These are phyloP conservation scores for Datnioides undecimradiatus DNA, from an alignment of 2,113 vertebrate species.

Conservation along the genomic window DNA sequence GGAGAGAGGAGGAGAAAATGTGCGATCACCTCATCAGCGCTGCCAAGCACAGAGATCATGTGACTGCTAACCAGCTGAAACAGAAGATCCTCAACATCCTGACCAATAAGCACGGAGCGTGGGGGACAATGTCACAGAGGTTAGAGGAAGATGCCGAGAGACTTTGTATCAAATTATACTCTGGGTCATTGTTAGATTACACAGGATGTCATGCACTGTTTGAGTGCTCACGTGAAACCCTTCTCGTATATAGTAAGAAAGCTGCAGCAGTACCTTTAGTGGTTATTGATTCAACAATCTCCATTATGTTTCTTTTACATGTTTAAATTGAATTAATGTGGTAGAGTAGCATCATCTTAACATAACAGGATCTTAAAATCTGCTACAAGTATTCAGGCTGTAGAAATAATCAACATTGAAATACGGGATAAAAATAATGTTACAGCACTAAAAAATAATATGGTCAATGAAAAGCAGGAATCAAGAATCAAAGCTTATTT, in stretches of 20 bases:
- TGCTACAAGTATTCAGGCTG: no score
- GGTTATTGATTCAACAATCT: background rate
- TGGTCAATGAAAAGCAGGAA: background rate
- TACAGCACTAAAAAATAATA: background rate
- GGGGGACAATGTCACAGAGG: slow-evolving; percentile 98
- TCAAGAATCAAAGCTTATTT: background rate
- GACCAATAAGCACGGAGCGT: slow-evolving; percentile 98
- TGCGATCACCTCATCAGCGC: slow-evolving; percentile 99
- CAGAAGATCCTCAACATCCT: slow-evolving; percentile 99
- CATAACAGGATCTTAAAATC: background rate
- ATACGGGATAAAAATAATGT: background rate
- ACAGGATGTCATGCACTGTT: background rate
- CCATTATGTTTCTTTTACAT: background rate
- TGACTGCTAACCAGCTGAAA: slow-evolving; percentile 98
- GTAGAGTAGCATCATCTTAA: no score
- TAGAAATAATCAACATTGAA: background rate
- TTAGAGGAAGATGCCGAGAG: slow-evolving; percentile 37
- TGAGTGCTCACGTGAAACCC: background rate
- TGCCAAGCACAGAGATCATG: slow-evolving; percentile 96
- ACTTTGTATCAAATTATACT: background rate
- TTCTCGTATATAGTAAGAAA: background rate
- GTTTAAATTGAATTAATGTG: no score
- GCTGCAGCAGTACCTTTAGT: background rate
- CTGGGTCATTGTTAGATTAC: slow-evolving; percentile 1
- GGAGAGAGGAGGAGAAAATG: slow-evolving; percentile 99